Percentiles rank a stretch among this genome's conserved stretches.
phyloP scores from a whole-genome alignment of 2,797 vertebrate species.

The Microcaecilia unicolor region DNA sequence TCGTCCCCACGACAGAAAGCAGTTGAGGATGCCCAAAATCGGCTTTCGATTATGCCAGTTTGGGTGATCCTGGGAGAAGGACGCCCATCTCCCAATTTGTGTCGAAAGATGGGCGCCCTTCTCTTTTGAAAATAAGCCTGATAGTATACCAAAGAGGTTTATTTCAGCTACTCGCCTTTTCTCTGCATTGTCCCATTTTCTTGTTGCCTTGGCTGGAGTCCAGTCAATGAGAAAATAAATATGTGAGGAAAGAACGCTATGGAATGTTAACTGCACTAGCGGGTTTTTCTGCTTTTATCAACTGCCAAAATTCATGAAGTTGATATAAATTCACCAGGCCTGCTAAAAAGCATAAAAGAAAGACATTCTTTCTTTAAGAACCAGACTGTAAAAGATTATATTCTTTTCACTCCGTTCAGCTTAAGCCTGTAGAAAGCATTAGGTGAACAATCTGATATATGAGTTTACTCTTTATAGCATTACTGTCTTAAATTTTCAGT shows the following conservation, averaged over 20 bases:
- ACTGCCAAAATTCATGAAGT: conserved; percentile 50
- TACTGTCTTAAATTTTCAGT: conserved; percentile 60
- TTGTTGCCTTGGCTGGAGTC: conserved; percentile 25
- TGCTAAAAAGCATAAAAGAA: conserved; percentile 50
- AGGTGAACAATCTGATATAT: conserved; percentile 68
- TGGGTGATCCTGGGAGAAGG: too few species aligned
- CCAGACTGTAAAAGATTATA: conserved; percentile 58
- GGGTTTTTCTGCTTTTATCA: conserved; percentile 51
- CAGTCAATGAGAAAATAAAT: conserved; percentile 58
- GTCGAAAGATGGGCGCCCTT: too few species aligned
- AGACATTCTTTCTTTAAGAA: conserved; percentile 54
- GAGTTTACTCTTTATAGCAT: conserved; percentile 59
- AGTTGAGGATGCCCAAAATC: too few species aligned
- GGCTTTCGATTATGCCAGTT: too few species aligned
- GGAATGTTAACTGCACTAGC: conserved; percentile 58
- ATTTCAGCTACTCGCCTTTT: conserved; percentile 5
- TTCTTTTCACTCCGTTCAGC: conserved; percentile 50
- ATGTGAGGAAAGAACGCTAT: conserved; percentile 53
- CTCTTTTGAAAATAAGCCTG: too few species aligned
- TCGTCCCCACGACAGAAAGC: too few species aligned
- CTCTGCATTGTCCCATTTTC: too few species aligned
- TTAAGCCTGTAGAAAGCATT: conserved; percentile 68
- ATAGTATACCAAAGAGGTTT: too few species aligned
- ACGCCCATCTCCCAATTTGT: too few species aligned
- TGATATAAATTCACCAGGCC: conserved; percentile 61